Conservation (phyloP, 1,140 invertebrate species). For the Leptonema lineaticorne region DNA sequence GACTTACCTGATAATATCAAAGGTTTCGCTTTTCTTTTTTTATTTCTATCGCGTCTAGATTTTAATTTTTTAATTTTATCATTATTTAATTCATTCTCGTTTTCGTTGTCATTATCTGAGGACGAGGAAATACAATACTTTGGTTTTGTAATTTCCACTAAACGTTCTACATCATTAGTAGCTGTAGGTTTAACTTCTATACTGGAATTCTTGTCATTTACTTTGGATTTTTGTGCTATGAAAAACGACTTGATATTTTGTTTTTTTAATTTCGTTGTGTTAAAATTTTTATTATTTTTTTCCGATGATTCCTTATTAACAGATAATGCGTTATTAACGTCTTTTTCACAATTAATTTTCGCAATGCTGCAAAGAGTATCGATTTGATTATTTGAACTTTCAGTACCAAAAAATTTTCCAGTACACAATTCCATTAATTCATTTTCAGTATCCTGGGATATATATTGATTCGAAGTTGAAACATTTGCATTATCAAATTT, state of each 20-base stretch:
- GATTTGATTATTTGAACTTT: neutral
- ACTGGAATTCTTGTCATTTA: neutral
- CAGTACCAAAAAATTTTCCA: constrained; percentile 47
- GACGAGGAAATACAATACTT: constrained; percentile 40
- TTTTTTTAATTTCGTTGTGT: constrained; percentile 5
- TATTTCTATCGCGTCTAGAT: constrained; percentile 32
- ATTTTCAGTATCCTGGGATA: constrained; percentile 40
- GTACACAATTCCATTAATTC: constrained; percentile 54
- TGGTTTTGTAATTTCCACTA: neutral
- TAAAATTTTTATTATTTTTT: constrained; percentile 24
- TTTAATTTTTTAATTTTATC: constrained; percentile 34
- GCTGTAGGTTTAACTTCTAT: neutral
- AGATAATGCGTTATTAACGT: neutral
- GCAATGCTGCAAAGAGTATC: neutral
- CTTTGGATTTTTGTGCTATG: neutral
- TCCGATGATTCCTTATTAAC: neutral
- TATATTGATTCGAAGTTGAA: constrained; percentile 2
- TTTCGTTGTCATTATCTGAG: constrained; percentile 25
- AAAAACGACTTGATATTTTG: constrained; percentile 13
- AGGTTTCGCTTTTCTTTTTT: constrained; percentile 25
- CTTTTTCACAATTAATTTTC: neutral
- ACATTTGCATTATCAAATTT: neutral
- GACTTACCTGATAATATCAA: constrained; percentile 36
- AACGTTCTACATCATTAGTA: neutral
- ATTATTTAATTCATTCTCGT: neutral